These are phyloP conservation scores for Atopsyche davidsoni DNA, from an alignment of 1,140 invertebrate species.

Conservation along the genomic window DNA sequence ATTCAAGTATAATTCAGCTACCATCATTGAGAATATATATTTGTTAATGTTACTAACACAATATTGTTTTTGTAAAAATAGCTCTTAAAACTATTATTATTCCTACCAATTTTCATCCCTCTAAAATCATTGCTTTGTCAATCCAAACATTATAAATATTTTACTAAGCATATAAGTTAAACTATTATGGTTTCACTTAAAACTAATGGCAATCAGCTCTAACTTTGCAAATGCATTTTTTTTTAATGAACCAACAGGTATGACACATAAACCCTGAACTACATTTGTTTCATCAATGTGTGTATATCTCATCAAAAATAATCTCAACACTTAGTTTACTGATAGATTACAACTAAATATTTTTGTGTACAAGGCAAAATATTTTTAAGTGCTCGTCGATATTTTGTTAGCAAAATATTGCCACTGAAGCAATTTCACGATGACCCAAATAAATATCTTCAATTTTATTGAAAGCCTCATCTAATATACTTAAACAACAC, in stretches of 20 bases:
- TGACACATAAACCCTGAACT: too few relatives aligned
- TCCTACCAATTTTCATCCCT: not conserved
- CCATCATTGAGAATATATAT: not conserved
- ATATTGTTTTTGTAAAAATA: slow-evolving; percentile 1
- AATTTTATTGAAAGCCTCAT: slow-evolving; percentile 13
- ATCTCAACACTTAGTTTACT: too few relatives aligned
- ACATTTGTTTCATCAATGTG: too few relatives aligned
- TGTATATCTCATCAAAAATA: too few relatives aligned
- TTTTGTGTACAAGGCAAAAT: too few relatives aligned
- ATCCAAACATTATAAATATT: not conserved
- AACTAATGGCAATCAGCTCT: too few relatives aligned
- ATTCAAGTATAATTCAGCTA: not conserved
- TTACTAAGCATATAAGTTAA: not conserved
- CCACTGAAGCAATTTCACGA: slow-evolving; percentile 13
- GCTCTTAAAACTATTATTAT: not conserved
- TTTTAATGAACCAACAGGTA: too few relatives aligned
- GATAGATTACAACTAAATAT: too few relatives aligned
- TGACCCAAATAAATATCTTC: not conserved
- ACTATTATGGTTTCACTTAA: too few relatives aligned
- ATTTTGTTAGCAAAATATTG: slow-evolving; percentile 29
- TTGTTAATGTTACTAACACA: not conserved
- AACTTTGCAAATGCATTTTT: too few relatives aligned
- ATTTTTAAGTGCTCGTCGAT: slow-evolving; percentile 25
- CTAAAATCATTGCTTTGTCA: not conserved
- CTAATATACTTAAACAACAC: slow-evolving; percentile 17